phyloP scores from a whole-genome alignment of 1,140 invertebrate species.

The Tyrophagus putrescentiae region DNA sequence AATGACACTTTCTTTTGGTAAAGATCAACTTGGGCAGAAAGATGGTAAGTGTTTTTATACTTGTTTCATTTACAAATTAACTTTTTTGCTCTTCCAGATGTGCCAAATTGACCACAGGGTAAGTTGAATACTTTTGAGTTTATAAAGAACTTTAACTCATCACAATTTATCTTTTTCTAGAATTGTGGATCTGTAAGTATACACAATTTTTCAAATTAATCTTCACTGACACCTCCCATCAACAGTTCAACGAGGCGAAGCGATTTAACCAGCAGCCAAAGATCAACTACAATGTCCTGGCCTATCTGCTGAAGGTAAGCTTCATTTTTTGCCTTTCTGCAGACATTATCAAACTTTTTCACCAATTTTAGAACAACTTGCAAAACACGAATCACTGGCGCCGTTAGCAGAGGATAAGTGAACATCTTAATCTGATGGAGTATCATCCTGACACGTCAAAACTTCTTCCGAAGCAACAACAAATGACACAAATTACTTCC shows the following conservation, averaged over 20 bases:
- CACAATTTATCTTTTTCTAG: neutral
- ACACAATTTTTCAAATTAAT: neutral
- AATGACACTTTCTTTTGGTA: no score
- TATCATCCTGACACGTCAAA: neutral
- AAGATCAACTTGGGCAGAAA: no score
- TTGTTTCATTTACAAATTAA: no score
- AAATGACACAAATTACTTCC: neutral
- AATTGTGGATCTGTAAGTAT: slow-evolving; percentile 13
- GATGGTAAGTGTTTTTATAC: no score
- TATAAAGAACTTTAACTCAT: neutral
- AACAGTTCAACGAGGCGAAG: neutral
- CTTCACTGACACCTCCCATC: neutral
- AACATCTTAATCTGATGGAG: neutral
- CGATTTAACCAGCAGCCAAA: neutral
- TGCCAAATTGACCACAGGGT: slow-evolving; percentile 12
- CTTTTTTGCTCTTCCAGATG: no score
- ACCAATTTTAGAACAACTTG: no score
- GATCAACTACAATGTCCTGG: neutral
- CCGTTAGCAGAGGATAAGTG: no score
- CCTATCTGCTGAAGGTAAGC: neutral
- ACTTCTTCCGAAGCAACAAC: neutral
- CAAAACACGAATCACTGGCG: no score
- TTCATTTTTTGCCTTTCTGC: neutral
- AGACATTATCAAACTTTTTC: neutral
- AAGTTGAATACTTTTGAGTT: neutral